phyloP scores from a whole-genome alignment of 2,113 vertebrate species.

The Symphodus melops region DNA sequence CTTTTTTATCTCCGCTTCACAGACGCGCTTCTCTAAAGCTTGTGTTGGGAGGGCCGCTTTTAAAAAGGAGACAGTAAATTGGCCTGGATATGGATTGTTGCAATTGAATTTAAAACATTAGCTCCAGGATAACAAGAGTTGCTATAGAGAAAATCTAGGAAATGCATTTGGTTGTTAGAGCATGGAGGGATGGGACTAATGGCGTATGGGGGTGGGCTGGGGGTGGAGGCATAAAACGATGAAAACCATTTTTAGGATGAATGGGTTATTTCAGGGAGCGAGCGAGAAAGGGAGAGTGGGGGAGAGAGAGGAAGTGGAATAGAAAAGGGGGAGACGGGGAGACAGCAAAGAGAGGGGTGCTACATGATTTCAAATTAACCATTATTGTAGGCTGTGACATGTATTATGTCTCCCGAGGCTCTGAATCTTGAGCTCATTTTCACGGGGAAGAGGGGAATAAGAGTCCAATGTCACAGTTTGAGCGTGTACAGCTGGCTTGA shows the following conservation, averaged over 20 bases:
- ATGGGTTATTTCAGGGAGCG: constrained; percentile 74
- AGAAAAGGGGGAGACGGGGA: constrained; percentile 51
- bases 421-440: constrained; percentile 84
- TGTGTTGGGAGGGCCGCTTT: constrained; percentile 56
- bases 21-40: constrained; percentile 79
- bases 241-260: constrained; percentile 80
- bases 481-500: constrained; percentile 73
- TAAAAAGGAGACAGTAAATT: constrained; percentile 80
- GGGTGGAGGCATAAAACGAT: constrained; percentile 61
- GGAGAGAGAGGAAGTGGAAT: constrained; percentile 55
- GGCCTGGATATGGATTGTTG: constrained; percentile 82
- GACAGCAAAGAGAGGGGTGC: constrained; percentile 63
- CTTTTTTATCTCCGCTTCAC: constrained; percentile 85
- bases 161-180: constrained; percentile 81
- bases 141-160: constrained; percentile 77
- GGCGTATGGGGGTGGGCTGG: constrained; percentile 71
- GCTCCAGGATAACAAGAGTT: constrained; percentile 78
- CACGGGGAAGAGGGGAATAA: constrained; percentile 75
- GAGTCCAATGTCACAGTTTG: constrained; percentile 78
- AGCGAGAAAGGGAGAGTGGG: constrained; percentile 19
- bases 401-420: constrained; percentile 82
- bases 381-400: constrained; percentile 82
- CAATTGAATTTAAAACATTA: constrained; percentile 85
- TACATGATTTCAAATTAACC: constrained; percentile 84
- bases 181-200: constrained; percentile 78